Evolutionary conservation across 2,113 vertebrate species (phyloP).

Genomic region (Probosciger aterrimus): DNA sequence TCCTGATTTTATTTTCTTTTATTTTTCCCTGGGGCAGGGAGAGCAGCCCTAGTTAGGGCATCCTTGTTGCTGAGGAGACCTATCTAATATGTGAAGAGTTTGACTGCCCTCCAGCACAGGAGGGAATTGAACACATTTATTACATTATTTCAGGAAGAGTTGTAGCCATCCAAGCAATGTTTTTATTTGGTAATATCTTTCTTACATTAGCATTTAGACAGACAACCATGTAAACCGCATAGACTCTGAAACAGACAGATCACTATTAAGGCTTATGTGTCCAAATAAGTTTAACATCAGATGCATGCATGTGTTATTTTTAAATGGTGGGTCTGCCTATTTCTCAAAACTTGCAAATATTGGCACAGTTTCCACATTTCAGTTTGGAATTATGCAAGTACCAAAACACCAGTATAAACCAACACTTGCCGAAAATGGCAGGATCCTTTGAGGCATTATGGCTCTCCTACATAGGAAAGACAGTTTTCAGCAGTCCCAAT

Average conservation of each 20-base stretch:
- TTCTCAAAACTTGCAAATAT: not conserved
- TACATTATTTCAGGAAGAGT: not conserved
- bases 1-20: not conserved
- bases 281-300: not conserved
- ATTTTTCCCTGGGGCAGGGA: accelerated
- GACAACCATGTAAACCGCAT: not conserved
- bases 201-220: not conserved
- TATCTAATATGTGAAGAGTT: not conserved
- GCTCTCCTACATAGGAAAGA: not conserved
- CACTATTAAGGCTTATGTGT: not conserved
- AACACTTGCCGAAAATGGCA: not conserved
- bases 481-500: not conserved
- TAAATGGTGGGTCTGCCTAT: not conserved
- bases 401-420: not conserved
- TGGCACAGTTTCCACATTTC: not conserved
- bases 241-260: not conserved
- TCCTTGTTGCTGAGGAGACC: not conserved
- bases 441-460: not conserved
- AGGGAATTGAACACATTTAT: not conserved
- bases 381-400: not conserved
- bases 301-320: not conserved
- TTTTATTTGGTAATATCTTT: not conserved
- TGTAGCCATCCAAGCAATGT: not conserved
- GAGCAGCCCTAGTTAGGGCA: not conserved
- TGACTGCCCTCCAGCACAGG: not conserved